Evolutionary conservation across 2,888 invertebrate genomes (phyloP).

Genomic region (Cataglyphis livida): DNA sequence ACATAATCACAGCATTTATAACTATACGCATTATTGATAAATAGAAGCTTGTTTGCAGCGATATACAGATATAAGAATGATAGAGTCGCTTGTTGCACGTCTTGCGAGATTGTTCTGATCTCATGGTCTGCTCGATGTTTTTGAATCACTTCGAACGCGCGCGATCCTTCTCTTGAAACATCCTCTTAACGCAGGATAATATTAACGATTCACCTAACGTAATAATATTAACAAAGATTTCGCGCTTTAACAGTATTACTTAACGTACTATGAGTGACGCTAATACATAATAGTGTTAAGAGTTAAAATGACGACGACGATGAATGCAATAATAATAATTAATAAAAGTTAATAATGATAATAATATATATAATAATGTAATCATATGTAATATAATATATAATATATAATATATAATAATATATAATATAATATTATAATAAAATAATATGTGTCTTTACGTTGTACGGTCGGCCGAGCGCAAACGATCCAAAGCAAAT

Average conservation of each 20-base stretch:
- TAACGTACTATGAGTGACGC: conserved; percentile 60
- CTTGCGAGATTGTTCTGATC: conserved; percentile 46
- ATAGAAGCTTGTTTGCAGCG: conserved; percentile 67
- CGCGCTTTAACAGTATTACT: conserved; percentile 59
- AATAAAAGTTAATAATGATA: conserved; percentile 70
- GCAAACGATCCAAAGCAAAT: conserved; percentile 66
- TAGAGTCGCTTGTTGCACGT: conserved; percentile 60
- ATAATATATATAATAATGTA: conserved; percentile 64
- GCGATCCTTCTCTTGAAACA: conserved; percentile 48
- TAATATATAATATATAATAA: conserved; percentile 59
- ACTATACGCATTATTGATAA: conserved; percentile 58
- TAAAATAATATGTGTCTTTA: conserved; percentile 78
- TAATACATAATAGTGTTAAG: conserved; percentile 55
- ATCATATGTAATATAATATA: conserved; percentile 68
- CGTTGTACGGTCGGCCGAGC: conserved; percentile 77
- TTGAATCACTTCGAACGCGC: conserved; percentile 44
- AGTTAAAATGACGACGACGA: conserved; percentile 70
- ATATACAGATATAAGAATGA: conserved; percentile 57
- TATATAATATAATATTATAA: conserved; percentile 69
- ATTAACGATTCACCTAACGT: conserved; percentile 69
- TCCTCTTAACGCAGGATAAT: conserved; percentile 72
- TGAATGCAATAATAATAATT: conserved; percentile 72
- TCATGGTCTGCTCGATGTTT: conserved; percentile 52
- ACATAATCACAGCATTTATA: conserved; percentile 70
- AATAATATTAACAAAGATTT: conserved; percentile 59